Percentiles rank a stretch among this genome's conserved stretches.
Evolutionary conservation across 2,113 vertebrate genomes (phyloP).

Genomic region (human (Homo sapiens)): GRCh38 chr1:99537501-99538000

Average conservation of each 20-base stretch:
- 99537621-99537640: not conserved
- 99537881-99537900: not conserved
- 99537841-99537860: not conserved
- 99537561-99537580: slow-evolving; percentile 27
- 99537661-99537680: not conserved
- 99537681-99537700: not conserved
- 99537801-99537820: not conserved
- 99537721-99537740: not conserved
- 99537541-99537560: slow-evolving; percentile 53
- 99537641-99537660: not conserved
- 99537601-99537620: not conserved
- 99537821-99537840: not conserved
- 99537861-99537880: not conserved
- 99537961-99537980: not conserved
- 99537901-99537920: not conserved
- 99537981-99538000: not conserved
- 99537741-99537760: not conserved
- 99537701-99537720: not conserved
- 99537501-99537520: not conserved
- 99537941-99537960: not conserved
- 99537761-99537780: not conserved
- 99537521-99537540: slow-evolving; percentile 60
- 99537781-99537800: not conserved
- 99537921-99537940: not conserved
- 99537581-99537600: slow-evolving; percentile 50